These are phyloP conservation scores for Nematopogon swammerdamellus DNA, from an alignment of 2,888 invertebrate species.

Conservation along the genomic window DNA sequence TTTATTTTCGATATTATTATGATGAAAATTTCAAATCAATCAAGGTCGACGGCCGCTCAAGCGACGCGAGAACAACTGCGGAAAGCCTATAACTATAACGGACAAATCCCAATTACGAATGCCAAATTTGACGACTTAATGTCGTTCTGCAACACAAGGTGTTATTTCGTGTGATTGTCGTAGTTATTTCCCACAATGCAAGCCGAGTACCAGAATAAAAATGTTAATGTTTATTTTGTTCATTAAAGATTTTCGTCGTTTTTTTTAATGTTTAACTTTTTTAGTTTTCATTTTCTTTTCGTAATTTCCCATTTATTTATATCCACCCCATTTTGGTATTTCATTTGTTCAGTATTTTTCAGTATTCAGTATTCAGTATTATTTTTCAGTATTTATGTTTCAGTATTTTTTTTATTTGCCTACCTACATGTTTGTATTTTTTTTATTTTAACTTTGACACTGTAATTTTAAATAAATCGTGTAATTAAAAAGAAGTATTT, in stretches of 20 bases:
- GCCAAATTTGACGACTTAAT: neutral
- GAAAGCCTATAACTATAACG: neutral
- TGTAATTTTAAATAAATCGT: too few species aligned
- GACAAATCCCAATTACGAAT: neutral
- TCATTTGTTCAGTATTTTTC: too few species aligned
- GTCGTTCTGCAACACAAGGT: neutral
- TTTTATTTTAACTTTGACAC: too few species aligned
- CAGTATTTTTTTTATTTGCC: too few species aligned
- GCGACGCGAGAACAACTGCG: neutral
- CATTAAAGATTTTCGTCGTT: neutral
- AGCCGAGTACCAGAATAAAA: neutral
- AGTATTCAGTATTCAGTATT: too few species aligned
- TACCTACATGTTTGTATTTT: too few species aligned
- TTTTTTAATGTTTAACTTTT: neutral
- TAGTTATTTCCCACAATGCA: neutral
- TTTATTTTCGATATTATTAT: neutral
- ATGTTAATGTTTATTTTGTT: neutral
- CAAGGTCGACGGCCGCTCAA: neutral
- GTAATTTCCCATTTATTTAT: too few species aligned
- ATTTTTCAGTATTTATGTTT: too few species aligned
- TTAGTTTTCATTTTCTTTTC: too few species aligned
- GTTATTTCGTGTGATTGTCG: neutral
- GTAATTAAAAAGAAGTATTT: too few species aligned
- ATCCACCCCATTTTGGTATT: too few species aligned
- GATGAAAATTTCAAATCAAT: neutral